phyloP scores from a whole-genome alignment of 2,113 vertebrate species.

The Colinus virginianus region DNA sequence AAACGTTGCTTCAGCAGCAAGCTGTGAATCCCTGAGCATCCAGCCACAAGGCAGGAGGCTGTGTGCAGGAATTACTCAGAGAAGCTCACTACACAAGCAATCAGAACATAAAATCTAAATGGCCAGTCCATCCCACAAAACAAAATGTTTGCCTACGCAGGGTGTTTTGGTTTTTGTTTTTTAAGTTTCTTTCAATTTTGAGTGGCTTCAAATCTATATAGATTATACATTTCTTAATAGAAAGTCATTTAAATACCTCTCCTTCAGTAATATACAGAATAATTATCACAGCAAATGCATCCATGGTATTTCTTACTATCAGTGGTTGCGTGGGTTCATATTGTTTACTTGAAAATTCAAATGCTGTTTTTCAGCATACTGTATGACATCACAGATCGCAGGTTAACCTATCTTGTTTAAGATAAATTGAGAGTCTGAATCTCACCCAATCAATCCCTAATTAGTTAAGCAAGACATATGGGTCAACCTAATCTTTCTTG shows the following conservation, averaged over 20 bases:
- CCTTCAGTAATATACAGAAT: background rate
- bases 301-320: background rate
- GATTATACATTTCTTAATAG: background rate
- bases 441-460: conserved; percentile 15
- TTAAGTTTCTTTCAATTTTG: background rate
- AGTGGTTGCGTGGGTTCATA: background rate
- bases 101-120: background rate
- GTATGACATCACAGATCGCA: conserved; percentile 23
- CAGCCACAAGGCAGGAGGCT: background rate
- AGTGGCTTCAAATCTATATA: background rate
- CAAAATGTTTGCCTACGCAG: background rate
- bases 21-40: background rate
- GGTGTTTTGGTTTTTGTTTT: background rate
- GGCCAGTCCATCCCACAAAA: background rate
- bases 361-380: background rate
- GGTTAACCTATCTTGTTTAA: conserved; percentile 26
- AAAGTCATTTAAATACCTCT: background rate
- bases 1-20: background rate
- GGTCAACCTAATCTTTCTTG: conserved; percentile 3
- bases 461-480: conserved; percentile 39
- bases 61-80: background rate
- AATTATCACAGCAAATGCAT: background rate
- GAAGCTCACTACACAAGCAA: background rate
- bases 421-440: conserved; percentile 46
- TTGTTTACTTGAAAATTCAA: conserved; percentile 36